A percentile compares a stretch with the other conserved stretches of the same genome.
phyloP scores from a whole-genome alignment of 2,888 invertebrate species.

The Brenthis hecate region DNA sequence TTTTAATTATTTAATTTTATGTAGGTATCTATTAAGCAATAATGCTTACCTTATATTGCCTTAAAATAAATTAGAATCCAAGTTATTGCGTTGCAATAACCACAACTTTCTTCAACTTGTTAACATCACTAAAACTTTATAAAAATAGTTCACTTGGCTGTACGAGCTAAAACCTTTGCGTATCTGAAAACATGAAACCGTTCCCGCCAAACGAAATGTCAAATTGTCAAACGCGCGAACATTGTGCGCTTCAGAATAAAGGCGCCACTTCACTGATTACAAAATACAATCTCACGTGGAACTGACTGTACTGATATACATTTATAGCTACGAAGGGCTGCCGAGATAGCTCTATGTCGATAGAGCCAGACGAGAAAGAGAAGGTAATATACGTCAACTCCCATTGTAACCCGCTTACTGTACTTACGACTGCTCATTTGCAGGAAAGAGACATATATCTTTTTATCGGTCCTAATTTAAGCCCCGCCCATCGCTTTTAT shows the following conservation, averaged over 20 bases:
- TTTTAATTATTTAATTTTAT: neutral
- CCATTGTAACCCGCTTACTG: slow-evolving; percentile 78
- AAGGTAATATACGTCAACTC: slow-evolving; percentile 63
- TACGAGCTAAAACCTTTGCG: slow-evolving; percentile 48
- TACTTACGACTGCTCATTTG: slow-evolving; percentile 78
- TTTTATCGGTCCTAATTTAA: slow-evolving; percentile 61
- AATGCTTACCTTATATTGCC: slow-evolving; percentile 64
- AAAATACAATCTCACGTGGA: slow-evolving; percentile 80
- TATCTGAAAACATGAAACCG: slow-evolving; percentile 53
- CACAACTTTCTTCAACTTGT: slow-evolving; percentile 68
- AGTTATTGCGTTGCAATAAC: slow-evolving; percentile 79
- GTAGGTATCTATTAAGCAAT: neutral
- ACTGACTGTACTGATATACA: slow-evolving; percentile 66
- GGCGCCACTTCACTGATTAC: slow-evolving; percentile 81
- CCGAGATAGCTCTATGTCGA: slow-evolving; percentile 62
- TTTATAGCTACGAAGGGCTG: slow-evolving; percentile 73
- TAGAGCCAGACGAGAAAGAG: slow-evolving; percentile 57
- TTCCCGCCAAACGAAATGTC: slow-evolving; percentile 80
- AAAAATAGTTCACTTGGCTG: slow-evolving; percentile 56
- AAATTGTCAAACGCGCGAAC: slow-evolving; percentile 75
- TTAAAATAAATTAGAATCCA: slow-evolving; percentile 63
- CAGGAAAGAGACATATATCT: slow-evolving; percentile 67
- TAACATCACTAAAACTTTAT: slow-evolving; percentile 66
- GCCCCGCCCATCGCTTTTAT: slow-evolving; percentile 76
- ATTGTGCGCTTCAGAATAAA: slow-evolving; percentile 73